Evolutionary conservation across 2,113 vertebrate species (phyloP).

Genomic region (Dermatemys mawii): DNA sequence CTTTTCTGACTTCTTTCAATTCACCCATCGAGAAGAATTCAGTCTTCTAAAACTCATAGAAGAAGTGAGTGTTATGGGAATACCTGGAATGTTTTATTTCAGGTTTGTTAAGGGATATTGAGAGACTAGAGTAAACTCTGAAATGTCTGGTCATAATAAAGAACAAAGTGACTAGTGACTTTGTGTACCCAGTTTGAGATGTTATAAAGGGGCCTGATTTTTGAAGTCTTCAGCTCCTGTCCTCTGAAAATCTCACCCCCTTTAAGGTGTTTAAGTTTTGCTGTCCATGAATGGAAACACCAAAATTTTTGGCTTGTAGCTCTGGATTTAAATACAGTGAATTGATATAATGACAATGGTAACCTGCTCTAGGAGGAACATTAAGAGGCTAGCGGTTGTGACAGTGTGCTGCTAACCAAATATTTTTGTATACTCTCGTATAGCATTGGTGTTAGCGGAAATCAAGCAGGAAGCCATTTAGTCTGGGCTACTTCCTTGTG

Average conservation of each 20-base stretch:
- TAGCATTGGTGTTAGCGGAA: too few species aligned
- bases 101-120: not conserved
- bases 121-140: not conserved
- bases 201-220: not conserved
- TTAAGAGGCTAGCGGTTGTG: not conserved
- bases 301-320: not conserved
- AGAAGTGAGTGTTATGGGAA: not conserved
- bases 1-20: not conserved
- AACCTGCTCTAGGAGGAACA: not conserved
- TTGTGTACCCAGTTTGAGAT: not conserved
- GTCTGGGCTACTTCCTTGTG: not conserved
- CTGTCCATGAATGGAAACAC: not conserved
- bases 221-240: not conserved
- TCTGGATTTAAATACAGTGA: not conserved
- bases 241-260: not conserved
- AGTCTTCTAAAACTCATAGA: not conserved
- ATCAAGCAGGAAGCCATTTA: not conserved
- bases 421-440: not conserved
- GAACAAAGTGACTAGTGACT: not conserved
- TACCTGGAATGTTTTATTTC: not conserved
- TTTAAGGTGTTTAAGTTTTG: not conserved
- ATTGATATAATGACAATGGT: not conserved
- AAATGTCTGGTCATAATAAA: not conserved
- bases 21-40: too few species aligned
- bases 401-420: not conserved